Percentiles rank a stretch among this genome's conserved stretches.
These are phyloP conservation scores for Orchestes rusci DNA, from an alignment of 2,888 invertebrate species.

Conservation along the genomic window DNA sequence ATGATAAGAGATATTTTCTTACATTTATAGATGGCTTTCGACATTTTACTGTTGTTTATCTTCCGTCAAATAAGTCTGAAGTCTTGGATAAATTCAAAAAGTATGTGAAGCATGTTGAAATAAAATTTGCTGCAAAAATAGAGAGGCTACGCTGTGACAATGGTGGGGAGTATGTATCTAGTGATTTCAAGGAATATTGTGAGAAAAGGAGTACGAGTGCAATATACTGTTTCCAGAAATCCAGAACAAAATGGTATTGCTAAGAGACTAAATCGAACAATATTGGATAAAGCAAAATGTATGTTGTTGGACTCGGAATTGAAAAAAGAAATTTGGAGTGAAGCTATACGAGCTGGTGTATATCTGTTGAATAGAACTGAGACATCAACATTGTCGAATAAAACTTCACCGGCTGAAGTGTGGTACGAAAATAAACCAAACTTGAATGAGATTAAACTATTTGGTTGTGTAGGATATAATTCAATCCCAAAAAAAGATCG, in stretches of 20 bases:
- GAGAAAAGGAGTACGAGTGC: neutral
- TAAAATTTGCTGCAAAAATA: neutral
- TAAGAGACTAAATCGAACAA: neutral
- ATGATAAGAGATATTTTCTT: too few relatives aligned
- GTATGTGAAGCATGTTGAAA: too few relatives aligned
- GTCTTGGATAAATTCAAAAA: too few relatives aligned
- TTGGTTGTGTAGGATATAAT: neutral
- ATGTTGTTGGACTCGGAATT: neutral
- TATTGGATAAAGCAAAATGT: constrained; percentile 1
- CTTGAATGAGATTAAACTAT: neutral
- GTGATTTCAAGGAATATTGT: constrained; percentile 1
- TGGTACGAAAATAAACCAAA: neutral
- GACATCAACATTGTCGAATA: neutral
- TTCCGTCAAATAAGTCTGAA: neutral
- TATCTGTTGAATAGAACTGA: constrained; percentile 1
- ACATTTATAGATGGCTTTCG: too few relatives aligned
- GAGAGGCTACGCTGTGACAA: neutral
- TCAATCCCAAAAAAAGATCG: neutral
- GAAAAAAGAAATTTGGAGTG: neutral
- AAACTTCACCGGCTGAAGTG: neutral
- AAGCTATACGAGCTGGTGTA: neutral
- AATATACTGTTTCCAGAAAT: neutral
- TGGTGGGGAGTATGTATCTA: neutral
- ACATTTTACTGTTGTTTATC: too few relatives aligned
- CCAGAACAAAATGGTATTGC: neutral